phyloP scores from a whole-genome alignment of 2,797 vertebrate genomes.

The Pseudotriccus pelzelni region DNA sequence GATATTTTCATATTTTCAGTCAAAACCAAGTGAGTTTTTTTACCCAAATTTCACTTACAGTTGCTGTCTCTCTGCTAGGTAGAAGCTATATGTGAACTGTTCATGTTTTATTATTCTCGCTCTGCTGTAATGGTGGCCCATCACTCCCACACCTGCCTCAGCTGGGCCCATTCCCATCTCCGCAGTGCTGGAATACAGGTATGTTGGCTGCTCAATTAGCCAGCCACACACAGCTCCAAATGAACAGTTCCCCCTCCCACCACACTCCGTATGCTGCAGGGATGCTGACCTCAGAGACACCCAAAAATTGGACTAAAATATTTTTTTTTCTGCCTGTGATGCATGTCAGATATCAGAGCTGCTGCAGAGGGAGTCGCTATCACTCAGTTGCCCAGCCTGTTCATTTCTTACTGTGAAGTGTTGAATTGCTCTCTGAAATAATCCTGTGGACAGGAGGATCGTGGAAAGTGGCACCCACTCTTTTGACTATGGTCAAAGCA shows the following conservation, averaged over 20 bases:
- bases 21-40: background rate
- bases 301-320: background rate
- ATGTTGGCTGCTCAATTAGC: fast-evolving
- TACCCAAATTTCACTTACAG: background rate
- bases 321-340: background rate
- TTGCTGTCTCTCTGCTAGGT: background rate
- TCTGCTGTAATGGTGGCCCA: background rate
- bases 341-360: background rate
- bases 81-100: background rate
- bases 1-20: background rate
- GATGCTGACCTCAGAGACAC: background rate
- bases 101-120: background rate
- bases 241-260: background rate
- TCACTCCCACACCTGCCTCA: background rate
- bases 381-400: background rate
- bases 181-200: background rate
- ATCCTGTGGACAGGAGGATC: background rate
- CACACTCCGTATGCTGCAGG: fast-evolving
- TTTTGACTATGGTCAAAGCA: background rate
- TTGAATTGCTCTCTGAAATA: background rate
- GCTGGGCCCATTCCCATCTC: background rate
- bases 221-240: background rate
- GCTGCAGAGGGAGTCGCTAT: background rate
- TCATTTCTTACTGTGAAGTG: background rate
- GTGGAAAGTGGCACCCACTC: background rate